Conservation (phyloP, 2,113 vertebrate genomes). For the Collichthys lucidus region DNA sequence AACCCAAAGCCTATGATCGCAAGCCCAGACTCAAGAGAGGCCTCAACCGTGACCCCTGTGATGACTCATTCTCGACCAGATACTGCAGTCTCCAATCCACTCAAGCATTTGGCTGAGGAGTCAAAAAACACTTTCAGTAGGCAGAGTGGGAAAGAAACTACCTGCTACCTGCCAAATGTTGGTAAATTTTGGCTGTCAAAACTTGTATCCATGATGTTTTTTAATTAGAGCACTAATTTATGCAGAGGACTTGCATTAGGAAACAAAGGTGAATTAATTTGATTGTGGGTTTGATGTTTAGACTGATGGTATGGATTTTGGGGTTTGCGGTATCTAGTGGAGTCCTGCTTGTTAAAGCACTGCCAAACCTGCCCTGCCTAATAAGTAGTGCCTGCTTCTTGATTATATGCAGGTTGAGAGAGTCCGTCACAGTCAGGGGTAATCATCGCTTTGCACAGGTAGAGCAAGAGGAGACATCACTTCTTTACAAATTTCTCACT, state of each 20-base stretch:
- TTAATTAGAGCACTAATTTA: not conserved
- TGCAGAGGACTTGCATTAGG: not conserved
- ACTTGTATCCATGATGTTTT: slow-evolving; percentile 18
- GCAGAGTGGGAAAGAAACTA: slow-evolving; percentile 6
- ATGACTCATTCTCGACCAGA: slow-evolving; percentile 46
- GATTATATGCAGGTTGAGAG: not conserved
- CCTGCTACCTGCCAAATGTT: slow-evolving; percentile 23
- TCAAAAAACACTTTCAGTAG: slow-evolving; percentile 17
- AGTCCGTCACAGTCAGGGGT: not conserved
- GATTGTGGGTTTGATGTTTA: not conserved
- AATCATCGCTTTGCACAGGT: not conserved
- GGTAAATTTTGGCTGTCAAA: not conserved
- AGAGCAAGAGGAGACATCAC: not conserved
- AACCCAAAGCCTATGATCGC: slow-evolving; percentile 49
- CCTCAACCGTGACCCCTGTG: slow-evolving; percentile 35
- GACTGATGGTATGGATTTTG: not conserved
- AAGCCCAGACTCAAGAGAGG: slow-evolving; percentile 27
- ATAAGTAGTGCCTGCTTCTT: not conserved
- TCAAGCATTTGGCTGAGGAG: slow-evolving; percentile 28
- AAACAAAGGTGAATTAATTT: not conserved
- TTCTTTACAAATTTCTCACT: not conserved
- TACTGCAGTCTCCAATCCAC: slow-evolving; percentile 22
- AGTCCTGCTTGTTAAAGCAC: not conserved
- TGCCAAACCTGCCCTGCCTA: not conserved
- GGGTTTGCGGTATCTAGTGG: not conserved